Base-by-base conservation (phyloP, 2,797 vertebrate genomes). In the Aulostomus chinensis region DNA sequence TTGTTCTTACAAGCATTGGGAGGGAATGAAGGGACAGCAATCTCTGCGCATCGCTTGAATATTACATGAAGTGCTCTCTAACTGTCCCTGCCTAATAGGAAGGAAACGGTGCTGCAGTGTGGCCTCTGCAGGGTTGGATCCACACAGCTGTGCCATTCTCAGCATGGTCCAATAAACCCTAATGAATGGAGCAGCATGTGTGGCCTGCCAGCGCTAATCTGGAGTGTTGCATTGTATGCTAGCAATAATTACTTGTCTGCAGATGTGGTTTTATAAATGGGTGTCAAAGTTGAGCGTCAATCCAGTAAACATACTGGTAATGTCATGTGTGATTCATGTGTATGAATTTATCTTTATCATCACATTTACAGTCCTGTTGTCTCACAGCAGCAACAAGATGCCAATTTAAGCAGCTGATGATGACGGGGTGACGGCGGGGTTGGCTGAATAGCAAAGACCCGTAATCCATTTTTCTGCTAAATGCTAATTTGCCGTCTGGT, bases 181-280 rank as follows among this genome's bases (percentile, higher is more conserved):
- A 69, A 73, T 67, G 60, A 65, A 25, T 38, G 39, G 7, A 24
- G 14, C 39, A 24, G 38, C 46, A 15, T 42, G 51, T 35, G 59
- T 35, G 43, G 43, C 28, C 47, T 37, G 32, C 50, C 36, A 5
- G 21, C 22, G 12, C 6, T 28, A 40, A 58, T 18, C 17, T 33
- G 46, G 24, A 37, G 17, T 31, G 41, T 2, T 56, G 39, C 16
- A 13, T 46, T n/a, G 36, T 45, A 18, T 53, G 51, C 24, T 13
- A 8, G 51, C 15, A 14, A 16, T 58, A 60, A 59, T 25, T 47
- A 56, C 37, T n/a, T 29, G 16, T 26, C 37, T 26, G 25, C 28
- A 32, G 48, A 36, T 54, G 37, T 50, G 43, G 30, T 54, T 45
- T 34, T 36, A 22, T 40, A 28, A 35, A 33, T 18, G 10, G 17